Base-by-base conservation (phyloP, 2,113 vertebrate species). In the Bombycilla garrulus region DNA sequence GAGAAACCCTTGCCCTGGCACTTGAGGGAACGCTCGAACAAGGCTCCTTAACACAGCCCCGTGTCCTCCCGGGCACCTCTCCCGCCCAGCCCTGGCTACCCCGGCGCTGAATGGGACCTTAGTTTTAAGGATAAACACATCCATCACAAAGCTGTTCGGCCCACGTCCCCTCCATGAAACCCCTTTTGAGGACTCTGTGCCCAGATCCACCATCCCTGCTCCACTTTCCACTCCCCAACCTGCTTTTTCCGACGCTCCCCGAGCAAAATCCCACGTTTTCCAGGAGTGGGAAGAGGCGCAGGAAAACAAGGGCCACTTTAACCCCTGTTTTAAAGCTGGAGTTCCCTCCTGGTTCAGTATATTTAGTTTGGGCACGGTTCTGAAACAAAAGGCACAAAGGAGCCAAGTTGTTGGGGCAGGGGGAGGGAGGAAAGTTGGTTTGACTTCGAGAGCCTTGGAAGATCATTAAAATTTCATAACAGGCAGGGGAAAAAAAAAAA, bases 121-220 rank as follows among this genome's bases (percentile, higher is more conserved):
- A 94, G 90, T 94, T 84, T 86, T 12, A 17, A 86, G 84, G 79
- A 87, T 91, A 96, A 97, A 96, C 90, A 92, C 90, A 96, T 95
- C 90, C 95, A 96, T 95, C 95, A 96, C 90, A 95, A 96, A 92
- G 90, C 85, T 93, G 93, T 4, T 93, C 22, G 71, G 94, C 88
- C 93, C 72, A 86, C 93, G 13, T 35, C 91, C 66, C 62, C 60
- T 92, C 89, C 87, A 33, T 89, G 89, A 97, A 93, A 95, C 95
- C 87, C 67, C 78, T 85, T 95, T 80, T 88, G 81, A 96, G 87
- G 74, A 12, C 84, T 85, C 48, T 56, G 40, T 50, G 58, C 51
- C 57, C 66, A 1, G 51, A 81, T 33, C 56, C 29, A 0, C 0
- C 38, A 57, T 73, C 86, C 79, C 76, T 29, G 45, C 86, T 86